Conservation (phyloP, 2,113 vertebrate genomes). For the Xenus cinereus region DNA sequence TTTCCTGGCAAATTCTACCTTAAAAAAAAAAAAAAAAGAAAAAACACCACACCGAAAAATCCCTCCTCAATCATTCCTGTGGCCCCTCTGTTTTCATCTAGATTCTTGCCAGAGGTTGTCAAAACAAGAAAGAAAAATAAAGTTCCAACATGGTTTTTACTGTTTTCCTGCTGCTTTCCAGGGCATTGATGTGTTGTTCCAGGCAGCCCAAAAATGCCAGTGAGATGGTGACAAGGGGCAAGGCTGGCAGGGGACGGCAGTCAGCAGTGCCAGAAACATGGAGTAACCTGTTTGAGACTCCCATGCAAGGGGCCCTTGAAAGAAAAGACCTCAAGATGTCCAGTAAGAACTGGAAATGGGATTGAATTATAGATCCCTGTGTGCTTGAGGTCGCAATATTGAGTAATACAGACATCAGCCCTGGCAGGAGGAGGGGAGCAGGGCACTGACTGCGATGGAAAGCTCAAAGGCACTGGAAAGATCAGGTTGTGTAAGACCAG, state of each 20-base stretch:
- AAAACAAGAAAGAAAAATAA: slow-evolving; percentile 61
- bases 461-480: neutral
- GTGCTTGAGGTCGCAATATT: neutral
- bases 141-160: neutral
- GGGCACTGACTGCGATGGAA: neutral
- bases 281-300: neutral
- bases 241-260: neutral
- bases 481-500: neutral
- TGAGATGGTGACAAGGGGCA: neutral
- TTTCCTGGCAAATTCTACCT: slow-evolving; percentile 37
- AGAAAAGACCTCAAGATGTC: neutral
- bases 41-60: neutral
- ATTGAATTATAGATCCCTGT: neutral
- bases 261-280: neutral
- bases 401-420: neutral
- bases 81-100: slow-evolving; percentile 39
- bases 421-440: neutral
- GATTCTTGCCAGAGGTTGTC: slow-evolving; percentile 53
- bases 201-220: neutral
- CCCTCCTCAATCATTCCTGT: slow-evolving; percentile 27
- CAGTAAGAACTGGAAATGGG: neutral
- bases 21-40: neutral
- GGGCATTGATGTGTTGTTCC: neutral
- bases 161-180: slow-evolving; percentile 24
- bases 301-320: neutral